Percentiles rank a stretch among this genome's conserved stretches.
Evolutionary conservation across 2,797 vertebrate genomes (phyloP).

Genomic region (Arrhamphus sclerolepis): DNA sequence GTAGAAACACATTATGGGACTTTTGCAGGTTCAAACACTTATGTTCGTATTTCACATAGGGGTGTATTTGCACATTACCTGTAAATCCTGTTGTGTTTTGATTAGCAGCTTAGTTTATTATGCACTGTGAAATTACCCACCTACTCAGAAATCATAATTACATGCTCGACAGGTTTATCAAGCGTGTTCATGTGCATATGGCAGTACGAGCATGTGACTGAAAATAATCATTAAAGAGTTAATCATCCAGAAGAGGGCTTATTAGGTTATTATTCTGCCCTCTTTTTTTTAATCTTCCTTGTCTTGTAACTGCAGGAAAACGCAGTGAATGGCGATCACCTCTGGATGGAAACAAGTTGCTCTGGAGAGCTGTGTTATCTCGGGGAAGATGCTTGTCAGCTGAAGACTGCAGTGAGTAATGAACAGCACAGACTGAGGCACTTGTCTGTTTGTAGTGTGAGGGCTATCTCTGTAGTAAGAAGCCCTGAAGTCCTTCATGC

Average conservation of each 20-base stretch:
- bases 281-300: not conserved
- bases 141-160: conserved; percentile 53
- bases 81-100: conserved; percentile 28
- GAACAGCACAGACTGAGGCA: conserved; percentile 1
- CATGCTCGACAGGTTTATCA: conserved; percentile 56
- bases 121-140: conserved; percentile 45
- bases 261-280: conserved; percentile 11
- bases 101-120: conserved; percentile 32
- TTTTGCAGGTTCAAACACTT: no score
- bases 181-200: conserved; percentile 30
- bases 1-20: no score
- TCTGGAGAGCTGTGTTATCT: conserved; percentile 97
- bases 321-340: conserved; percentile 93
- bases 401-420: conserved; percentile 93
- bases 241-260: conserved; percentile 3
- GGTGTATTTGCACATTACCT: conserved; percentile 6
- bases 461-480: no score
- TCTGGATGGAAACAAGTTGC: conserved; percentile 98
- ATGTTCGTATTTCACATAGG: no score
- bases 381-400: conserved; percentile 93
- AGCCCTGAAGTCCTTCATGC: no score
- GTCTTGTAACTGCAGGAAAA: conserved; percentile 85
- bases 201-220: conserved; percentile 24
- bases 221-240: conserved; percentile 9
- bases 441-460: not conserved